These are phyloP conservation scores for Chironomus tentans DNA, from an alignment of 2,888 invertebrate genomes.

Conservation along the genomic window DNA sequence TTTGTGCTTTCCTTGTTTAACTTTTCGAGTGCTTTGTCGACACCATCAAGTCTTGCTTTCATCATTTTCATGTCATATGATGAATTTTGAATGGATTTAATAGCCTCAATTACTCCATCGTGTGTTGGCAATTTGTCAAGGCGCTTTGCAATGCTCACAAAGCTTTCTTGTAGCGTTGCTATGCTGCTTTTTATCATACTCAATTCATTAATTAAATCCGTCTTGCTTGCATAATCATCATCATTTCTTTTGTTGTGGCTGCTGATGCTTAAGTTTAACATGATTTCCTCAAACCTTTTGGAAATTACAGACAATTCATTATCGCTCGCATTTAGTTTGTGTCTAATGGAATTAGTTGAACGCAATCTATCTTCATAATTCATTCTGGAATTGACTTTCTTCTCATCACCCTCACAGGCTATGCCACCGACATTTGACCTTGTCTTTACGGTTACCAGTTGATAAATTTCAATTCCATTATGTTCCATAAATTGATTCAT, in stretches of 20 bases:
- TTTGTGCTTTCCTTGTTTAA: not conserved
- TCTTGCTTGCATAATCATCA: not conserved
- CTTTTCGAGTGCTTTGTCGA: not conserved
- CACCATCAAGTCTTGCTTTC: not conserved
- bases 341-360: slow-evolving; percentile 11
- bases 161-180: not conserved
- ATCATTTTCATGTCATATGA: not conserved
- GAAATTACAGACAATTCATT: slow-evolving; percentile 3
- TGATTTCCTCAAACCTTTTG: not conserved
- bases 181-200: slow-evolving; percentile 3
- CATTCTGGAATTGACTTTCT: not conserved
- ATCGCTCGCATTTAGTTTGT: not conserved
- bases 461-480: slow-evolving; percentile 6
- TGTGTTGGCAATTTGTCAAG: not conserved
- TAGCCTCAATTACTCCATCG: not conserved
- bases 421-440: slow-evolving; percentile 10
- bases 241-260: not conserved
- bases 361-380: slow-evolving; percentile 12
- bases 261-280: not conserved
- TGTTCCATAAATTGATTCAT: not conserved
- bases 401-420: not conserved
- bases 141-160: not conserved
- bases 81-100: not conserved
- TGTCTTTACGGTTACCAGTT: not conserved
- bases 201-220: not conserved